These are phyloP conservation scores for Drosophila helvetica DNA, from an alignment of 2,888 invertebrate genomes.

Conservation along the genomic window DNA sequence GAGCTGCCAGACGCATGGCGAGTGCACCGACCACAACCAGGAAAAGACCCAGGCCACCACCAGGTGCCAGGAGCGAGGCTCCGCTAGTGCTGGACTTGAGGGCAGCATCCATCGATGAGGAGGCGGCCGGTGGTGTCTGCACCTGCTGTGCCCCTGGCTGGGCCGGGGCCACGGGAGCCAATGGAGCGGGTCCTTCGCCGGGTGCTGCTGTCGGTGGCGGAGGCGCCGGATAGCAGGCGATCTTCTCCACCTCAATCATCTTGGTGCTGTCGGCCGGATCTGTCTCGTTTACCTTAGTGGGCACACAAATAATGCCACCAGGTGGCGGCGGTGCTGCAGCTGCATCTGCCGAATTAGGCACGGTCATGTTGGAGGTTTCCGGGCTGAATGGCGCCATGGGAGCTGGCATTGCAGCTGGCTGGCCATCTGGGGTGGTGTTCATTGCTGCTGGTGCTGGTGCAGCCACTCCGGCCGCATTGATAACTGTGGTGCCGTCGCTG, in stretches of 20 bases:
- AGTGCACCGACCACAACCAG: background rate
- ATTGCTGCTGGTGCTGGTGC: constrained; percentile 47
- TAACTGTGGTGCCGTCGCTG: constrained; percentile 64
- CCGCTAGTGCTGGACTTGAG: constrained; percentile 54
- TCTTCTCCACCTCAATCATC: constrained; percentile 80
- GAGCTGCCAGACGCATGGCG: background rate
- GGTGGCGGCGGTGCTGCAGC: constrained; percentile 61
- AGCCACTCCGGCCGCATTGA: constrained; percentile 46
- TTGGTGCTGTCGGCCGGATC: constrained; percentile 82
- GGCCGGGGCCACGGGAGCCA: constrained; percentile 70
- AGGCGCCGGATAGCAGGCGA: constrained; percentile 82
- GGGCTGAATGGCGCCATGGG: constrained; percentile 59
- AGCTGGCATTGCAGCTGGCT: constrained; percentile 40
- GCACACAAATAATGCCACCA: constrained; percentile 82
- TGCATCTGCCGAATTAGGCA: constrained; percentile 50
- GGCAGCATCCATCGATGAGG: constrained; percentile 69
- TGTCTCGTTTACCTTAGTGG: constrained; percentile 81
- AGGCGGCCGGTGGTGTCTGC: constrained; percentile 55
- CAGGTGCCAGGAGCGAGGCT: constrained; percentile 3
- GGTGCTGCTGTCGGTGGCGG: constrained; percentile 65
- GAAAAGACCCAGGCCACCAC: background rate
- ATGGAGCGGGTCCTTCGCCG: constrained; percentile 57
- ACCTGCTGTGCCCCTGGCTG: constrained; percentile 65
- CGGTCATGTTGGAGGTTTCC: constrained; percentile 50
- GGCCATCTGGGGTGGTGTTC: constrained; percentile 48